Evolutionary conservation across 2,888 invertebrate species (phyloP), one percentile per base, ranked within the genome.

Genomic region (Harpalus rubripes): DNA sequence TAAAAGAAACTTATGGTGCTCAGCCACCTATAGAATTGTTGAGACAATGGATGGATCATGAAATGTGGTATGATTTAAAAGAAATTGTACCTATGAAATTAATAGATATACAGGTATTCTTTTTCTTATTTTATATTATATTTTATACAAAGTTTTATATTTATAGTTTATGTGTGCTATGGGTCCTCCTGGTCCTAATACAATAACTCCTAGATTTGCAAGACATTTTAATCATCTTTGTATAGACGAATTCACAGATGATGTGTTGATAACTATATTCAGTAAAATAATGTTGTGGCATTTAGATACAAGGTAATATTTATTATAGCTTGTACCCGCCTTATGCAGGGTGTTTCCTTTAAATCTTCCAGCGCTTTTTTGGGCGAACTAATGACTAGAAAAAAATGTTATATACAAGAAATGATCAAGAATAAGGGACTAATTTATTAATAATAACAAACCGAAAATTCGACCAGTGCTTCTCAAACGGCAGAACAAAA

Each of bases 1-100:
- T 96, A 88, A 95, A 96, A 82, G 97, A 98, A 91, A 94, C 94
- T 1, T 98, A 97, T 89, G 98, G 98, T 0, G 98, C 98, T 0
- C 98, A 98, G 90, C 98, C 98, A 0, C 97, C 98, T 0, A 97
- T 99, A 84, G 98, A 99, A 90, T 92, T 99, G 61, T 91, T 99
- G 26, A 92, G 98, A 22, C 98, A 98, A 91, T 96, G 96, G 93
- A 94, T 98, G 63, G 98, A 98, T 91, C 96, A 98, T 87, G 94
- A 95, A 87, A 95, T 96, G 89, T 98, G 98, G 98, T 96, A 96
- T 90, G 98, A 98, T 89, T 93, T 95, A 61, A 97, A 96, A 90
- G 96, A 96, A 86, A 94, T 96, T 80, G 91, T 95, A 0, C 94
- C 96, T 0, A 94, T 97, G 91, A 94, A 95, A 89, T 92, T 98